Evolutionary conservation across 2,797 vertebrate genomes (phyloP).

Genomic region (Phataginus tetradactyla): DNA sequence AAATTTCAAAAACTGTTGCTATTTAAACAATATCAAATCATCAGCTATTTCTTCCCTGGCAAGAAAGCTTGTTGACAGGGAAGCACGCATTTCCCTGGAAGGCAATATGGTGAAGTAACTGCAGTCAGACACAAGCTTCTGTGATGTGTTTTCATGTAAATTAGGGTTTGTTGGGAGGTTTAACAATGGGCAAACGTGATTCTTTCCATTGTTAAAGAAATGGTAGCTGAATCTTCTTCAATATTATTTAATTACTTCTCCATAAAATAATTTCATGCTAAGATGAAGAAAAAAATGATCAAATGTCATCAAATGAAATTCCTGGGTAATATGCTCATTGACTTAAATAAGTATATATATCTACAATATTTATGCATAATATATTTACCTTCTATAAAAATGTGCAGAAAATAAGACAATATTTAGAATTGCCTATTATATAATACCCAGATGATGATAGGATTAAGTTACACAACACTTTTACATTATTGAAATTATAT

Average conservation of each 20-base stretch:
- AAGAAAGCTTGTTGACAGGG: not conserved
- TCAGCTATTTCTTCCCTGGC: not conserved
- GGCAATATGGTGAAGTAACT: constrained; percentile 34
- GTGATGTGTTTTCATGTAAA: not conserved
- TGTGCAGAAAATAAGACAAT: not conserved
- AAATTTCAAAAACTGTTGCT: constrained; percentile 34
- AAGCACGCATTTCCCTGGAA: not conserved
- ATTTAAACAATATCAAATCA: not conserved
- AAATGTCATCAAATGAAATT: not conserved
- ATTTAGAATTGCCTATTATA: not conserved
- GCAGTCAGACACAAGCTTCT: not conserved
- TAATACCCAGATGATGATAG: not conserved
- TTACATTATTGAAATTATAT: not conserved
- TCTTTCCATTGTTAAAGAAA: not conserved
- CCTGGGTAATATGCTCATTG: not conserved
- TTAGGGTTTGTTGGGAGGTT: not conserved
- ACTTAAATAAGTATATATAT: not conserved
- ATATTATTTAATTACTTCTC: not conserved
- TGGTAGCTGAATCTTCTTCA: not conserved
- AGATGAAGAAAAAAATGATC: not conserved
- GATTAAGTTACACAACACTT: accelerated
- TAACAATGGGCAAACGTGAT: not conserved
- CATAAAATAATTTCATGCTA: not conserved
- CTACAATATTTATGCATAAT: not conserved
- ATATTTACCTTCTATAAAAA: not conserved